phyloP scores from a whole-genome alignment of 2,888 invertebrate species.

The Cerastis rubricosa region DNA sequence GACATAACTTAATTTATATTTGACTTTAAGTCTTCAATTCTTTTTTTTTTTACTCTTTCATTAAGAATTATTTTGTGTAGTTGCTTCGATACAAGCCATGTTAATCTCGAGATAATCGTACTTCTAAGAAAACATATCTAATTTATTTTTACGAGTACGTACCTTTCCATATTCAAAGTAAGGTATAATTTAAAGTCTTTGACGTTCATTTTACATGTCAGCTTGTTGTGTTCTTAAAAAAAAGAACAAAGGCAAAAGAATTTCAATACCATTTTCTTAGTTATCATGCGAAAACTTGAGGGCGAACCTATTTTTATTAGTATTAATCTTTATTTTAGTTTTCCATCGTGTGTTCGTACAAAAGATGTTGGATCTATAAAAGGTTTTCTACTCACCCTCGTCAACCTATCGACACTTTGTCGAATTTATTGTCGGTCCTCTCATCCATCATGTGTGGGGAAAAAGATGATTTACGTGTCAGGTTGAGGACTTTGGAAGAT shows the following conservation, averaged over 20 bases:
- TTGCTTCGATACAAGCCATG: not conserved
- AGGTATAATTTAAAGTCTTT: slow-evolving; percentile 10
- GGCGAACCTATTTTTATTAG: slow-evolving; percentile 11
- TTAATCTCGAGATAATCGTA: not conserved
- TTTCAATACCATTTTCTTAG: slow-evolving; percentile 15
- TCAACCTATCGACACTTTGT: slow-evolving; percentile 43
- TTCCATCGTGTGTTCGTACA: slow-evolving; percentile 37
- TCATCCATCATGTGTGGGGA: slow-evolving; percentile 54
- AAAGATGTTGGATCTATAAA: slow-evolving; percentile 37
- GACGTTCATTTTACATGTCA: slow-evolving; percentile 2
- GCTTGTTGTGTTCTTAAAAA: not conserved
- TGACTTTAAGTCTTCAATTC: not conserved
- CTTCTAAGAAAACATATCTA: slow-evolving; percentile 4
- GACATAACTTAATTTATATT: not conserved
- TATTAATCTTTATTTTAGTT: slow-evolving; percentile 54
- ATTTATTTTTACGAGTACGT: not conserved
- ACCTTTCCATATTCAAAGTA: not conserved
- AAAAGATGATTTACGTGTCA: slow-evolving; percentile 48
- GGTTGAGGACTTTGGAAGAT: slow-evolving; percentile 11
- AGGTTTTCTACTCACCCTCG: slow-evolving; percentile 58
- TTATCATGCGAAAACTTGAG: slow-evolving; percentile 25
- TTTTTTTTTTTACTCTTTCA: not conserved
- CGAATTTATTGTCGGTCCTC: slow-evolving; percentile 55
- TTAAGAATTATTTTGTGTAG: not conserved
- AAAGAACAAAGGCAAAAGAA: slow-evolving; percentile 10